phyloP scores from a whole-genome alignment of 2,888 invertebrate species.

The Melipona beecheii region DNA sequence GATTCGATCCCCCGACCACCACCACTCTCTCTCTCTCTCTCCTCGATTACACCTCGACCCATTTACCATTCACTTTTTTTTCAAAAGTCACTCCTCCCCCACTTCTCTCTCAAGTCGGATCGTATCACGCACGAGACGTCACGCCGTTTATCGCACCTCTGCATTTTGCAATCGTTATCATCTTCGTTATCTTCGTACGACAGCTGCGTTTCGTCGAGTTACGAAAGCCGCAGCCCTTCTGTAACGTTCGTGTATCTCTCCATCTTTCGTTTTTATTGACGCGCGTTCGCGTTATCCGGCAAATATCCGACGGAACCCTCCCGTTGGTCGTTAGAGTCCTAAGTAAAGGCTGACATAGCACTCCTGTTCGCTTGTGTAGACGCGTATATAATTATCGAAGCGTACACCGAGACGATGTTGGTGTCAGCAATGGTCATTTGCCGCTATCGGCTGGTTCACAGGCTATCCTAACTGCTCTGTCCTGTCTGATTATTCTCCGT shows the following conservation, averaged over 20 bases:
- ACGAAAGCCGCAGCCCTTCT: too few relatives aligned
- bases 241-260: not conserved
- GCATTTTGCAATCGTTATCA: not conserved
- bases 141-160: not conserved
- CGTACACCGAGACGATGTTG: constrained; percentile 68
- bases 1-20: constrained; percentile 15
- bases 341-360: constrained; percentile 84
- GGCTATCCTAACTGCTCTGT: constrained; percentile 67
- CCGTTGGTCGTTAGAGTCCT: constrained; percentile 78
- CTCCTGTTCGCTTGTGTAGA: constrained; percentile 62
- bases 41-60: not conserved
- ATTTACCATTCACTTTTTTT: constrained; percentile 1
- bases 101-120: not conserved
- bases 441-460: constrained; percentile 79
- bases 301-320: constrained; percentile 39
- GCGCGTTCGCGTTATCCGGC: constrained; percentile 31
- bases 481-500: constrained; percentile 56
- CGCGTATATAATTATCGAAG: constrained; percentile 73
- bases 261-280: constrained; percentile 38
- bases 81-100: not conserved
- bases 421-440: constrained; percentile 83
- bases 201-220: too few relatives aligned
- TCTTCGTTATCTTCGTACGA: not conserved
- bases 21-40: not conserved
- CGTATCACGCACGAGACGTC: not conserved